Base-by-base conservation (phyloP, 2,797 vertebrate species). In the Fistularia commersonii region DNA sequence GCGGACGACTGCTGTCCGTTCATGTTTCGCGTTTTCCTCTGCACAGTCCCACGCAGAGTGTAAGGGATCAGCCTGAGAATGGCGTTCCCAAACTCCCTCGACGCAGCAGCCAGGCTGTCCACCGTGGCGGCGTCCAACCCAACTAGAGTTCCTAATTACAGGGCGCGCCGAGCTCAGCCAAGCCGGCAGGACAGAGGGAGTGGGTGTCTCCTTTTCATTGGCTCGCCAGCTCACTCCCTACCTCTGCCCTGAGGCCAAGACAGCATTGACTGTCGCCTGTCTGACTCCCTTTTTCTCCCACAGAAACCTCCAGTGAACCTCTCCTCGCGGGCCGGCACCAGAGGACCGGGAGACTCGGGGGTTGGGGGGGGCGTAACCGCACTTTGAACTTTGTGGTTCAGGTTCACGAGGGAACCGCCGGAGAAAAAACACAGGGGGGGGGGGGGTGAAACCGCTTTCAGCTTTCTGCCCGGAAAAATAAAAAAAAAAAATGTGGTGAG, bases 91-190 rank as follows among this genome's bases (percentile, higher is more conserved):
- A 63, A 70, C 54, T 77, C 58, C 69, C 80, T 58, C 55, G 74
- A 79, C 74, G 77, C 78, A 76, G 64, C 77, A 76, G 77, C 66
- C 71, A 62, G 61, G 73, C 72, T 82, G 82, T 77, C 76, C 82
- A 81, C 80, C 71, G 84, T 79, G 87, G 91, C 89, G 77, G 88
- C 88, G 82, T 91, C 83, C 88, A 86, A 90, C 90, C 91, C 89
- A 91, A 85, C 91, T 86, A 64, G 83, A 93, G 91, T 89, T 91
- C 90, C 88, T 93, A 93, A 95, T 95, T 92, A 93, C 83, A 91
- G 92, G 91, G 92, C 87, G 83, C 85, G 93, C 79, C 83, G 67
- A 66, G 74, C 69, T 9, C 70, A 73, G 74, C 81, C 75, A 14
- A 61, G 79, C 79, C 77, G 74, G 77, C 75, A 78, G 72, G 77